Base-by-base conservation (phyloP, 2,888 invertebrate species). In the Serripes groenlandicus region DNA sequence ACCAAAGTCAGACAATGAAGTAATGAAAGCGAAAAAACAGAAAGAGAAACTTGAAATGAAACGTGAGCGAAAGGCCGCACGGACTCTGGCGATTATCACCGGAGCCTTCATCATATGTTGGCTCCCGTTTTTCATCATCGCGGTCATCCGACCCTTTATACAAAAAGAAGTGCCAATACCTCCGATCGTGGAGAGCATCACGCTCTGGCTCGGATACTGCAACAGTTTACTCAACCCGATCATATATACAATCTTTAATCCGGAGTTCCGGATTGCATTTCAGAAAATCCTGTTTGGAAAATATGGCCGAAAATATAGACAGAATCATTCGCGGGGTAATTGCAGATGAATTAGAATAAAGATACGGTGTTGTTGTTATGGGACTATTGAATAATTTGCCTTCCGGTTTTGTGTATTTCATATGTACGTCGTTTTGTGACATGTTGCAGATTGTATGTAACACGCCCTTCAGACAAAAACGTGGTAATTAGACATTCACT, bases 121-220 rank as follows among this genome's bases (percentile, higher is more conserved):
- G 98, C 95, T 98, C 88, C 98, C 99, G n/a, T 99, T 99, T 96
- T 99, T 99, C 95, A 96, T 98, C 76, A 96, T 97, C 95, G 98
- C 98, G 0, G 95, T 98, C 66, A 95, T 97, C 73, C 96, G 97
- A 95, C 98, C 98, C 0, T 96, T 98, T 77, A 96, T 98, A 42
- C 96, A 96, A 88, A 85, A 83, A 28, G 88, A 85, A 42, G 83
- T 82, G 30, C 68, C 87, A 21, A 88, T 91, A 32, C 92, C 92
- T 4, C 80, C 77, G 0, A 89, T 94, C 71, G 91, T 94, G 23
- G 91, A 92, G 81, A 94, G 94, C 54, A 92, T 95, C 56, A 91
- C 95, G 26, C 96, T 97, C 68, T 98, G 98, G 98, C 96, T 98
- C 74, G 98, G 98, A 64, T 98, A 98, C 94, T 97, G 97, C 94